These are phyloP conservation scores for Aplysia californica DNA, from an alignment of 1,140 invertebrate species.

Conservation along the genomic window DNA sequence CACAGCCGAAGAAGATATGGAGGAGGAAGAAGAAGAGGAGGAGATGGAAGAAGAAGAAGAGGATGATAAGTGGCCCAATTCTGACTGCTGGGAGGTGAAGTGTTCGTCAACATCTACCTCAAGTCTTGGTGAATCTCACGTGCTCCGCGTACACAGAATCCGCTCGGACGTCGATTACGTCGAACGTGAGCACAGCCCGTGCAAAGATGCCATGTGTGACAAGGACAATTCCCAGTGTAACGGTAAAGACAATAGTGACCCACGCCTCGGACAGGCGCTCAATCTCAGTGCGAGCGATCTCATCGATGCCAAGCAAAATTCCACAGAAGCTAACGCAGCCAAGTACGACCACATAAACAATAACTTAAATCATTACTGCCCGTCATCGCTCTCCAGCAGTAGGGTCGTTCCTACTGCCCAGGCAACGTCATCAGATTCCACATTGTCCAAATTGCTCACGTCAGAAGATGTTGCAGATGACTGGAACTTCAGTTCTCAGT, in stretches of 20 bases:
- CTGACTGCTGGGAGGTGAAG: constrained; percentile 26
- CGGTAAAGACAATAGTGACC: constrained; percentile 8
- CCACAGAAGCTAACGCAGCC: neutral
- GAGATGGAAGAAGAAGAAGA: constrained; percentile 18
- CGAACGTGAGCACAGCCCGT: constrained; percentile 8
- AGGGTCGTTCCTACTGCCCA: too few relatives aligned
- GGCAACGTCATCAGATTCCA: neutral
- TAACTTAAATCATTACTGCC: too few relatives aligned
- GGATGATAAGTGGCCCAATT: constrained; percentile 4
- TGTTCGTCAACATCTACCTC: constrained; percentile 4
- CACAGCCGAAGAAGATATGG: constrained; percentile 9
- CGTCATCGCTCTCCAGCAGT: neutral
- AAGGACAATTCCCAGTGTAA: neutral
- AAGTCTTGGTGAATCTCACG: constrained; percentile 11
- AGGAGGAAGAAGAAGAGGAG: constrained; percentile 18
- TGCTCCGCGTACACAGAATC: constrained; percentile 15
- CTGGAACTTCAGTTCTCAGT: constrained; percentile 19
- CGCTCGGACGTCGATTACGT: constrained; percentile 22
- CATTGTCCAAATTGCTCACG: neutral
- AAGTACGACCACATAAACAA: too few relatives aligned
- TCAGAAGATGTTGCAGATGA: constrained; percentile 11
- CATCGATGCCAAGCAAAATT: neutral
- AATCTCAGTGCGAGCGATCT: neutral
- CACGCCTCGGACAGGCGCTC: too few relatives aligned
- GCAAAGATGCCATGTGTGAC: neutral